phyloP scores from a whole-genome alignment of 2,888 invertebrate genomes.

The Zaprionus obscuricornis region DNA sequence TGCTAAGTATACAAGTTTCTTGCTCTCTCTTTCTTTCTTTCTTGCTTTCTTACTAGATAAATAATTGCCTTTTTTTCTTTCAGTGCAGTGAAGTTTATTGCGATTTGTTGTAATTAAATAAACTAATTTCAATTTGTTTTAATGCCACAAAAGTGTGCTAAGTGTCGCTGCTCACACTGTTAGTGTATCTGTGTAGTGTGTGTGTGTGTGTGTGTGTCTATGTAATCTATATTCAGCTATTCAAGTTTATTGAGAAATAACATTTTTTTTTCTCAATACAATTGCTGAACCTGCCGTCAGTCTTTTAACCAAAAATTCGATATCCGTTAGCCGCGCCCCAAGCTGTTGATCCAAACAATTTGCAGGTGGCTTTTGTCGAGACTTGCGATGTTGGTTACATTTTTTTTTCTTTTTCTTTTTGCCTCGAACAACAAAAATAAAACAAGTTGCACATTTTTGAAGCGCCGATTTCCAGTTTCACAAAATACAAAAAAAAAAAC shows the following conservation, averaged over 20 bases:
- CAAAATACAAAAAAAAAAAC: background rate
- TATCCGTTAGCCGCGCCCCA: slow-evolving; percentile 40
- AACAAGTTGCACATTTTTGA: slow-evolving; percentile 45
- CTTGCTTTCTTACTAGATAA: too few species aligned
- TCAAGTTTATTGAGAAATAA: slow-evolving; percentile 36
- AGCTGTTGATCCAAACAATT: slow-evolving; percentile 46
- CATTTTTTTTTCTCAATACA: slow-evolving; percentile 28
- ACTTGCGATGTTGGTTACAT: slow-evolving; percentile 39
- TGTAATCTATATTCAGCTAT: too few species aligned
- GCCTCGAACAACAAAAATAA: slow-evolving; percentile 8
- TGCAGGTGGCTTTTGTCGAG: slow-evolving; percentile 53
- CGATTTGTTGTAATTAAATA: slow-evolving; percentile 43
- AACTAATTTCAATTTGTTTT: slow-evolving; percentile 42
- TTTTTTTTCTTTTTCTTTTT: too few species aligned
- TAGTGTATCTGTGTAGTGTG: too few species aligned
- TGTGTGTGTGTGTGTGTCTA: too few species aligned
- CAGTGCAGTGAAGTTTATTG: slow-evolving; percentile 4
- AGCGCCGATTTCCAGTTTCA: slow-evolving; percentile 48
- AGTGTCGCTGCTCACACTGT: slow-evolving; percentile 15
- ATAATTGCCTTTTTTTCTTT: slow-evolving; percentile 35
- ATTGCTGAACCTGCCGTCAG: slow-evolving; percentile 12
- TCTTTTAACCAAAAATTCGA: slow-evolving; percentile 11
- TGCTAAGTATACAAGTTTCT: too few species aligned
- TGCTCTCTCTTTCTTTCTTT: slow-evolving; percentile 19
- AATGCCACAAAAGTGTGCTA: slow-evolving; percentile 56